Conservation (phyloP, 2,797 vertebrate species). For the Threskiornis aethiopicus region DNA sequence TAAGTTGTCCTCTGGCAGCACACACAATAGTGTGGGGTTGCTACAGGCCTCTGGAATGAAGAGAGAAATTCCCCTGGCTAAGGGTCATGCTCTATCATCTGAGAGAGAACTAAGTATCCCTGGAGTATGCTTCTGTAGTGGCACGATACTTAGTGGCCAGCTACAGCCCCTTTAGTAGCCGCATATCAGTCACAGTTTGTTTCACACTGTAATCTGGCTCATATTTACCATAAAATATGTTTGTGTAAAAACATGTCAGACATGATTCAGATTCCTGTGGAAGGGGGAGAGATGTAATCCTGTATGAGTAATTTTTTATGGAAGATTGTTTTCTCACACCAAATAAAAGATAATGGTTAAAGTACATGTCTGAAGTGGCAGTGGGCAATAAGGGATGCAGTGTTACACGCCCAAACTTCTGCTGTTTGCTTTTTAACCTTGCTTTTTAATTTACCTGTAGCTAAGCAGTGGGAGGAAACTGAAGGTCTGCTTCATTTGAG, state of each 20-base stretch:
- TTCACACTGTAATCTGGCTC: background rate
- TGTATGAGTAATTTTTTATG: background rate
- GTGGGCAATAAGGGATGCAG: too few relatives aligned
- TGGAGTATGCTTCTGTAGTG: background rate
- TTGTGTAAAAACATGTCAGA: background rate
- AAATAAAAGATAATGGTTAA: background rate
- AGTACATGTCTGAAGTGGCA: background rate
- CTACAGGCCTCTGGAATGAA: too few relatives aligned
- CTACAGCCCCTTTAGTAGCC: background rate
- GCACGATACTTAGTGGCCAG: background rate
- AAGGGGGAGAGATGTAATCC: background rate
- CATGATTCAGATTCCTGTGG: background rate
- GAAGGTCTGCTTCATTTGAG: background rate
- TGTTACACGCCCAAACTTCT: background rate
- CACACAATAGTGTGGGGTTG: accelerated
- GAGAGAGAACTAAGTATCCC: background rate
- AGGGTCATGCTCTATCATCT: accelerated
- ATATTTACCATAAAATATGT: background rate
- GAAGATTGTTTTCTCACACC: background rate
- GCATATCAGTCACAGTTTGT: background rate
- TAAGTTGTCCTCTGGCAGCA: background rate
- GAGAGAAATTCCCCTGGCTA: background rate
- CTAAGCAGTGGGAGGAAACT: background rate
- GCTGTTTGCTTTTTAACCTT: background rate
- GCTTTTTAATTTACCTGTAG: background rate